A percentile compares a stretch with the other conserved stretches of the same genome.
phyloP scores from a whole-genome alignment of 92 coral and sea anemone genomes.

The Parazoanthus darwini region DNA sequence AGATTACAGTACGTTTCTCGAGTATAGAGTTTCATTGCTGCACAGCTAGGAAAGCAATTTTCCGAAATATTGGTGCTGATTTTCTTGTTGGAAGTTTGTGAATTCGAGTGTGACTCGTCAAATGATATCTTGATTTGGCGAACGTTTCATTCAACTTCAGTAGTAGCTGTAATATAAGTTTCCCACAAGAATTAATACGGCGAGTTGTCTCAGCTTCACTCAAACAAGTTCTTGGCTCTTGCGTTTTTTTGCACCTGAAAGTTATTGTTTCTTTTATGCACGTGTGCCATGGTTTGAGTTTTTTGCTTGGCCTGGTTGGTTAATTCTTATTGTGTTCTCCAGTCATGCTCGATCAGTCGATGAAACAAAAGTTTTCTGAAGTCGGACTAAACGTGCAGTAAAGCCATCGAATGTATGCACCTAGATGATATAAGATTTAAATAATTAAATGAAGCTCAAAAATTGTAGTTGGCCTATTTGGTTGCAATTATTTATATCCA shows the following conservation, averaged over 20 bases:
- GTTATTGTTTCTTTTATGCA: constrained; percentile 40
- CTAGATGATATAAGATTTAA: constrained; percentile 29
- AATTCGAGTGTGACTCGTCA: neutral
- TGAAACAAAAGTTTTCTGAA: constrained; percentile 34
- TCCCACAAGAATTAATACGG: neutral
- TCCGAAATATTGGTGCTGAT: constrained; percentile 9
- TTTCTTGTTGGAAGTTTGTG: constrained; percentile 1
- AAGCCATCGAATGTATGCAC: neutral
- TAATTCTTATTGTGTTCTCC: constrained; percentile 30
- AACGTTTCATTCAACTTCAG: neutral
- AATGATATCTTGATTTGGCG: neutral
- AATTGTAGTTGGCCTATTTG: constrained; percentile 47
- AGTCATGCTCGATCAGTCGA: constrained; percentile 38
- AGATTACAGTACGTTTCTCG: constrained; percentile 31
- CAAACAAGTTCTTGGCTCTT: neutral
- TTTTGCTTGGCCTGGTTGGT: constrained; percentile 35
- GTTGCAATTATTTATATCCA: constrained; percentile 35
- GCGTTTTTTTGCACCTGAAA: constrained; percentile 15
- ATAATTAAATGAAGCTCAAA: constrained; percentile 60
- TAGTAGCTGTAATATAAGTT: constrained; percentile 1
- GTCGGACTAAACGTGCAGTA: constrained; percentile 2
- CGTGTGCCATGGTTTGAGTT: constrained; percentile 18
- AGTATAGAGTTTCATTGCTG: constrained; percentile 31
- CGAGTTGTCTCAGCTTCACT: constrained; percentile 17
- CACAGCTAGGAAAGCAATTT: neutral